Evolutionary conservation across 2,113 vertebrate genomes (phyloP), one percentile per base, ranked within the genome.

Genomic region (Lagopus leucura): DNA sequence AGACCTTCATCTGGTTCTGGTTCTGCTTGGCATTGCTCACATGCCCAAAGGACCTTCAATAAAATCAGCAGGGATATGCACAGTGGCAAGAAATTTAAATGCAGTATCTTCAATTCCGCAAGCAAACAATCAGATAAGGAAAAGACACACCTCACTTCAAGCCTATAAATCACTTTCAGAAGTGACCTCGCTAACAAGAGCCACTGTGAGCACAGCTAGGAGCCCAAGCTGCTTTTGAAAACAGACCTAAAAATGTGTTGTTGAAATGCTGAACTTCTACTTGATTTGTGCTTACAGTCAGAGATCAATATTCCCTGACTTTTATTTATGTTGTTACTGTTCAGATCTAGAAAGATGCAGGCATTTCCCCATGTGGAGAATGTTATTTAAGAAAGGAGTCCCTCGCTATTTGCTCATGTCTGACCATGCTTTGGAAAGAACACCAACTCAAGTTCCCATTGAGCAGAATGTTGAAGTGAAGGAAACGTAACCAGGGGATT

Each of bases 401-500:
- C 34, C 40, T 61, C 45, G 47, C 3, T 95, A 65, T 91, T 92
- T 91, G 32, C 86, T 77, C 88, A 58, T 7, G 19, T 19, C 70
- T 91, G 84, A 38, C 77, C 87, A 27, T 11, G 27, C 21, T 95
- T 65, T 80, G 89, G 47, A 91, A 93, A 63, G 81, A 93, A 90
- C 74, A 94, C n/a, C 66, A 95, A 81, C 19, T 89, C 70, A 88
- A 86, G 76, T 57, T 86, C 61, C 40, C 73, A 43, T 88, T 96
- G 69, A 88, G 54, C 28, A 75, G 85, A 78, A 88, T 24, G 34
- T 12, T 73, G 57, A 92, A 92, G 75, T 65, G 54, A 87, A 95
- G 61, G 86, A 96, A 95, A 89, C n/a, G 38, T 86, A 90, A 92
- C 90, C 58, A 88, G 75, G 19, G 54, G 65, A 92, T 95, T 93